These are phyloP conservation scores for Cyclina sinensis DNA, from an alignment of 1,140 invertebrate species.

Conservation along the genomic window DNA sequence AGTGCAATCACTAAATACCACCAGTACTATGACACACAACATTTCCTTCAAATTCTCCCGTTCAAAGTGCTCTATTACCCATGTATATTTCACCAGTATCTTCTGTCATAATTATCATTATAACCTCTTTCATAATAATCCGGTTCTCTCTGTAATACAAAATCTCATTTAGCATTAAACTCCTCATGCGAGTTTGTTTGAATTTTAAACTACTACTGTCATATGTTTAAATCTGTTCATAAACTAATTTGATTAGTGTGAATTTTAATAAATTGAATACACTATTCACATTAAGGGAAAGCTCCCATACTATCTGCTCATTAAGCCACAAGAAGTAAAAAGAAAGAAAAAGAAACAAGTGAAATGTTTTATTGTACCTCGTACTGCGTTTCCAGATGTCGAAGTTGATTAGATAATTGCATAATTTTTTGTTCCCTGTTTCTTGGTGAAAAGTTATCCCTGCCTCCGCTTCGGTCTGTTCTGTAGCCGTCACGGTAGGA, in stretches of 20 bases:
- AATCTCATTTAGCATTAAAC: not conserved
- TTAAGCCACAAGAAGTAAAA: no score
- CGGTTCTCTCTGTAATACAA: constrained; percentile 24
- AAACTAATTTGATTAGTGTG: no score
- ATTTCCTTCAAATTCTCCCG: no score
- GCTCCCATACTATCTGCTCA: no score
- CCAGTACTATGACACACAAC: no score
- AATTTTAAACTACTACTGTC: no score
- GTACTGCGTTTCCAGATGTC: constrained; percentile 48
- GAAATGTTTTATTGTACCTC: no score
- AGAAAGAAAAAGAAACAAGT: no score
- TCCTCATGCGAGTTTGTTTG: no score
- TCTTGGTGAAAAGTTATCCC: not conserved
- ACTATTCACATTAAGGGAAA: no score
- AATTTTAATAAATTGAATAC: no score
- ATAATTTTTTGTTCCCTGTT: constrained; percentile 45
- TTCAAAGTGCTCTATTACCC: constrained; percentile 38
- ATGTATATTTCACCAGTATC: constrained; percentile 14
- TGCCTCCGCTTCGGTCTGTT: not conserved
- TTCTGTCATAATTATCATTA: constrained; percentile 25
- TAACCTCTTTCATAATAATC: constrained; percentile 30
- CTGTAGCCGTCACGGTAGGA: constrained; percentile 22
- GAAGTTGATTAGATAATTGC: constrained; percentile 39
- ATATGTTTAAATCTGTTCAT: no score
- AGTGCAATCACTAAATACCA: constrained; percentile 1